Base-by-base conservation (phyloP, 2,113 vertebrate species). In the Ammodytes marinus region DNA sequence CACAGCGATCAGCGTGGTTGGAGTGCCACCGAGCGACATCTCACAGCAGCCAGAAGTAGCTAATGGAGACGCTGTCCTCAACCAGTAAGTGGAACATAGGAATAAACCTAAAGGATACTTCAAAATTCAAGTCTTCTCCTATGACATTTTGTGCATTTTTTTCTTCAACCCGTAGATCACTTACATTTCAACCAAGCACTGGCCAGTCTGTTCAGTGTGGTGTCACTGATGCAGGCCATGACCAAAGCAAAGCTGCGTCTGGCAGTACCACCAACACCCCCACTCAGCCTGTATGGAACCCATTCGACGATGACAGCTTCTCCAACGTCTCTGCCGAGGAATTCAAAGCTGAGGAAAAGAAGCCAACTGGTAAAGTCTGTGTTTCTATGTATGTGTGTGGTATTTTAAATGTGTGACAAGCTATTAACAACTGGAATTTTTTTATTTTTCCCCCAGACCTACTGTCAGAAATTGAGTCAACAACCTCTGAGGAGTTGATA, bases 251-350 rank as follows among this genome's bases (percentile, higher is more conserved):
- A 59, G 61, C 78, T 50, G 77, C 78, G 4, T 8, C 69, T 40
- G 70, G 17, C 87, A 92, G 85, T 91, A 54, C 95, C 0, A 60
- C 69, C 66, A 68, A 45, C 66, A 65, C 80, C 40, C 65, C 90
- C 14, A 79, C 83, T 0, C 91, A 93, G 72, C 88, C 93, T 37
- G 88, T 95, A 0, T 99, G 98, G 98, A 99, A 99, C 89, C 98
- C 98, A 0, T 99, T 99, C 6, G 98, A 97, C 7, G 97, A 99
- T 6, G 97, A 99, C 91, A 95, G 96, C 93, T 99, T 99, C 90
- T 97, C 98, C 88, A 97, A 95, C 86, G 96, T 99, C 54, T 94
- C 96, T 2, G 96, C 96, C 6, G 97, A 97, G 76, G 96, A 98
- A 83, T 93, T 97, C 76, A 95, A 96, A 40, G 94, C 97, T 76